Percentiles rank a stretch among this genome's conserved stretches.
phyloP scores from a whole-genome alignment of 2,113 vertebrate species.

The Petroica traversi region DNA sequence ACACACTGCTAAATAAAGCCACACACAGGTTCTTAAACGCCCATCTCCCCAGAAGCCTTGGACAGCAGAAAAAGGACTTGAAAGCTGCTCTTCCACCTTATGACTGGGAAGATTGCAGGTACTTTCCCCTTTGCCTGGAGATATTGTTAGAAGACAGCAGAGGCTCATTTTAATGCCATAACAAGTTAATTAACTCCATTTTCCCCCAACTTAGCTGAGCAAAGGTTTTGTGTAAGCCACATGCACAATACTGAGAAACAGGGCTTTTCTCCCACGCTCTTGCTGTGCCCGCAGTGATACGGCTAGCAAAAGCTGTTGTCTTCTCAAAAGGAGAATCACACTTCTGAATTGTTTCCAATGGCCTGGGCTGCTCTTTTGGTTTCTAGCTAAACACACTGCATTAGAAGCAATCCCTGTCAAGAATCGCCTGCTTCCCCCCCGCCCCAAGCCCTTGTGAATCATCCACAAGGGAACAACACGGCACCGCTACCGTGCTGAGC shows the following conservation, averaged over 20 bases:
- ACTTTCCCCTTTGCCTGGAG: constrained; percentile 47
- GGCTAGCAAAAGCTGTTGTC: constrained; percentile 1
- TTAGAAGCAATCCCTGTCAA: background rate
- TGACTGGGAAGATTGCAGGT: constrained; percentile 15
- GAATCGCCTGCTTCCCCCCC: background rate
- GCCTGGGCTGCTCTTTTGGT: constrained; percentile 38
- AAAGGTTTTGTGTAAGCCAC: constrained; percentile 1
- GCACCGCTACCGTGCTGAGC: background rate
- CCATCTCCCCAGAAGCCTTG: background rate
- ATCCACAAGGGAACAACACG: background rate
- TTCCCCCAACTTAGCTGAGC: background rate
- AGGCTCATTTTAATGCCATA: background rate
- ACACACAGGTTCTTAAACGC: background rate
- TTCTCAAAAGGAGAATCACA: background rate
- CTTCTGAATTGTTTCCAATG: constrained; percentile 34
- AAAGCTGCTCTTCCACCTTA: background rate
- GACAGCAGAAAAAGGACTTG: background rate
- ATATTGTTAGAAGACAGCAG: constrained; percentile 18
- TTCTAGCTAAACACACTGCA: background rate
- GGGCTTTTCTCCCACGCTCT: constrained; percentile 5
- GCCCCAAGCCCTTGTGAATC: constrained; percentile 29
- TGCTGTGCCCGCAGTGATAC: background rate
- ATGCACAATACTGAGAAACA: background rate
- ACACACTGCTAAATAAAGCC: background rate
- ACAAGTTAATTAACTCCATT: constrained; percentile 3